Evolutionary conservation across 2,888 invertebrate genomes (phyloP).

Genomic region (Pristionchus arcanus): DNA sequence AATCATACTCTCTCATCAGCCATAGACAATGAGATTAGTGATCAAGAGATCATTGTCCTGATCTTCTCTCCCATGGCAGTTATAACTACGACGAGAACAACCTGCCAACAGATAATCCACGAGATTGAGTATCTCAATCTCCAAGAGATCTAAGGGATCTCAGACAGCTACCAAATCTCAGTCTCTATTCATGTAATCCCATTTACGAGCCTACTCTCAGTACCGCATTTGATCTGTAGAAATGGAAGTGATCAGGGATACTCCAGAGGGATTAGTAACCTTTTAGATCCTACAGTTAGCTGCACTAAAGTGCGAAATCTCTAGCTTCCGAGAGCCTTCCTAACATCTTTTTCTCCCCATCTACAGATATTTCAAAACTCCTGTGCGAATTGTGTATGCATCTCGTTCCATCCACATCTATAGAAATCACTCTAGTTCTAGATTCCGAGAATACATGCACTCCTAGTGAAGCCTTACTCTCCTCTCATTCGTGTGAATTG

Average conservation of each 20-base stretch:
- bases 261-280: neutral
- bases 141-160: constrained; percentile 4
- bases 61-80: constrained; percentile 9
- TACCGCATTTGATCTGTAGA: neutral
- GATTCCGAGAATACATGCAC: neutral
- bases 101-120: constrained; percentile 30
- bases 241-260: neutral
- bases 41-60: neutral
- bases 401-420: too few species aligned
- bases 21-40: neutral
- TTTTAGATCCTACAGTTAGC: neutral
- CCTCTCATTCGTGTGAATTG: neutral
- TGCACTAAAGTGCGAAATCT: neutral
- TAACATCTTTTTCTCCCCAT: too few species aligned
- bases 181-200: constrained; percentile 36
- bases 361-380: too few species aligned
- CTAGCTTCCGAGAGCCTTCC: too few species aligned
- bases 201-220: neutral
- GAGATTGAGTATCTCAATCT: neutral
- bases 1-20: neutral
- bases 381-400: neutral
- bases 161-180: neutral
- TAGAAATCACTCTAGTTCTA: neutral
- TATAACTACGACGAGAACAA: neutral
- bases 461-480: neutral